A percentile compares a stretch with the other conserved stretches of the same genome.
These are phyloP conservation scores for Sternarchorhynchus goeldii DNA, from an alignment of 2,797 vertebrate genomes.

Conservation along the genomic window DNA sequence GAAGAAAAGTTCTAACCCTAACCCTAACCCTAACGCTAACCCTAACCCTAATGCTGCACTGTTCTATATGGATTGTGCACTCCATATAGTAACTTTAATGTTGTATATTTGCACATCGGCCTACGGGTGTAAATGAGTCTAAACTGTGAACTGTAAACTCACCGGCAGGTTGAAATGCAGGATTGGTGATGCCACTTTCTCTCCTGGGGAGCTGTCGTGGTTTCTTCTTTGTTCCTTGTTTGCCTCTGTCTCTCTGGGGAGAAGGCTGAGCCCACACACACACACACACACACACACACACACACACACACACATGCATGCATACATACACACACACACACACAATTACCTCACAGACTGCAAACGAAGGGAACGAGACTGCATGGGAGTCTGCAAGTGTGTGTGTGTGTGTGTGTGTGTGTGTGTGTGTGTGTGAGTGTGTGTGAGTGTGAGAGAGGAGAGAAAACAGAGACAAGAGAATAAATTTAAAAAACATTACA, in stretches of 20 bases:
- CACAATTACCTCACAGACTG: slow-evolving; percentile 44
- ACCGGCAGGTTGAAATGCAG: slow-evolving; percentile 37
- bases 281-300: slow-evolving; percentile 19
- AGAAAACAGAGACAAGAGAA: no score
- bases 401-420: no score
- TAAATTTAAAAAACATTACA: no score
- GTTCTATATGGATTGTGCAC: no score
- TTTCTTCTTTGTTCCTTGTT: slow-evolving; percentile 34
- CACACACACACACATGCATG: slow-evolving; percentile 13
- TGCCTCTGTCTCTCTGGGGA: slow-evolving; percentile 29
- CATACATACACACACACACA: slow-evolving; percentile 3
- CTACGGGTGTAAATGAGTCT: neutral
- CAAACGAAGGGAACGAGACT: slow-evolving; percentile 26
- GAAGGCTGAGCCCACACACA: slow-evolving; percentile 17
- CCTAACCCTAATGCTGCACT: no score
- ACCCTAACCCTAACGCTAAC: no score
- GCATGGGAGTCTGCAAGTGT: neutral
- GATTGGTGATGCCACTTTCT: neutral
- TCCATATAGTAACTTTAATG: no score
- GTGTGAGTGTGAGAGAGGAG: neutral
- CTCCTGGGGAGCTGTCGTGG: slow-evolving; percentile 14
- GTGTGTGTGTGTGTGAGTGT: neutral
- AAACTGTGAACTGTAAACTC: slow-evolving; percentile 18
- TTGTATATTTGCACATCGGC: no score
- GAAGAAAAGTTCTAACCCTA: no score